Base-by-base conservation (phyloP, 2,888 invertebrate genomes). In the Scrobipalpa costella region DNA sequence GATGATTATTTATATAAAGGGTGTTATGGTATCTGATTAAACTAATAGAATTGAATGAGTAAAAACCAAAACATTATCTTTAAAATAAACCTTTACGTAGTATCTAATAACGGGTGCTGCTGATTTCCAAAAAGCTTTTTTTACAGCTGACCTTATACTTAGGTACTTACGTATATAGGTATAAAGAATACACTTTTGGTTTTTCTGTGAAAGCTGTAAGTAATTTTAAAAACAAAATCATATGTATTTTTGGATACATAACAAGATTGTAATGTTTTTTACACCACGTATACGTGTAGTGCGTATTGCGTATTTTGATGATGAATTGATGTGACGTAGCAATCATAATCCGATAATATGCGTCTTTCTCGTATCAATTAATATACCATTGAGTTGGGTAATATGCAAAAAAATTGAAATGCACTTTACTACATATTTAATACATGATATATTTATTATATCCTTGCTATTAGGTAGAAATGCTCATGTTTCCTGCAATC, bases 211-310 rank as follows among this genome's bases (percentile, higher is more conserved):
- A 5, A 27, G 27, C 27, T 27, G 27, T 2, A 27, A 27, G 2
- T 27, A n/a, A n/a, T n/a, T n/a, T n/a, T n/a, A n/a, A n/a, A n/a
- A n/a, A n/a, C n/a, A n/a, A n/a, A n/a, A n/a, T n/a, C n/a, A n/a
- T 27, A 27, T 5, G 27, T 27, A 27, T 27, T 27, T 7, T 44
- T 3, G 3, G 7, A 15, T n/a, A 40, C 13, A 9, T 15, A 17
- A 7, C 15, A 11, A 49, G 15, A 7, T 3, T 21, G 9, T 8
- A 13, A 21, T 19, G 50, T 19, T 21, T 21, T 19, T 13, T 88
- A 85, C 85, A 90, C 90, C 85, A 85, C 84, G 79, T 78, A 85
- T 87, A 83, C 84, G 79, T 83, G 84, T 82, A 84, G 85, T 86
- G 84, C 85, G 83, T 79, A 77, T 87, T 86, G 84, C 88, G 79